Conservation (phyloP, 2,888 invertebrate species). For the Leucophenga montana region DNA sequence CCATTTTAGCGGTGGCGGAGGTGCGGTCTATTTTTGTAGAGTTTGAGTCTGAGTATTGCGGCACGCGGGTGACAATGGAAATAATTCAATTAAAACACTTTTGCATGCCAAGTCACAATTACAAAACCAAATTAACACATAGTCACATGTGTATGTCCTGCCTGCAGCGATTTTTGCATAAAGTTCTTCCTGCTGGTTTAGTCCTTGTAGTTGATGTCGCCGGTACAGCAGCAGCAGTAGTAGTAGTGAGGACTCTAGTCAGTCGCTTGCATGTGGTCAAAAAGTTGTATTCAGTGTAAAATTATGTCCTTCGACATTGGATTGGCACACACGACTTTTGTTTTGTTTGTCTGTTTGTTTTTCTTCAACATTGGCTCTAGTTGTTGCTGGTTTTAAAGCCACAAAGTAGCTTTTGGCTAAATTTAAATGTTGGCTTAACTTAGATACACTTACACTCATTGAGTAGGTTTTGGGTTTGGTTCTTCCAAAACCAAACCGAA, state of each 20-base stretch:
- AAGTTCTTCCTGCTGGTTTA: constrained; percentile 5
- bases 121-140: constrained; percentile 66
- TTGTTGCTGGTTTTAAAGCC: constrained; percentile 61
- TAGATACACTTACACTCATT: constrained; percentile 1
- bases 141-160: constrained; percentile 33
- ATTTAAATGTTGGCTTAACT: constrained; percentile 59
- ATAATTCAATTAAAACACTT: constrained; percentile 73
- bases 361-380: constrained; percentile 29
- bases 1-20: not conserved
- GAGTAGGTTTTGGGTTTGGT: not conserved
- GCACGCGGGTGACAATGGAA: constrained; percentile 62
- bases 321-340: not conserved
- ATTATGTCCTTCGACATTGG: constrained; percentile 10
- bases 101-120: constrained; percentile 71
- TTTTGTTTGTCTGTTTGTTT: no score
- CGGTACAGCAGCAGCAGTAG: not conserved
- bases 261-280: constrained; percentile 51
- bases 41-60: constrained; percentile 10
- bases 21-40: no score
- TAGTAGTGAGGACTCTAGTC: not conserved
- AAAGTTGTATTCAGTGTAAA: constrained; percentile 41
- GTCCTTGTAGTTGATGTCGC: no score
- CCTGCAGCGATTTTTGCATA: constrained; percentile 4
- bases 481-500: no score
- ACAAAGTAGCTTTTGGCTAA: constrained; percentile 67